Evolutionary conservation across 2,888 invertebrate genomes (phyloP).

Genomic region (Apoda limacodes): DNA sequence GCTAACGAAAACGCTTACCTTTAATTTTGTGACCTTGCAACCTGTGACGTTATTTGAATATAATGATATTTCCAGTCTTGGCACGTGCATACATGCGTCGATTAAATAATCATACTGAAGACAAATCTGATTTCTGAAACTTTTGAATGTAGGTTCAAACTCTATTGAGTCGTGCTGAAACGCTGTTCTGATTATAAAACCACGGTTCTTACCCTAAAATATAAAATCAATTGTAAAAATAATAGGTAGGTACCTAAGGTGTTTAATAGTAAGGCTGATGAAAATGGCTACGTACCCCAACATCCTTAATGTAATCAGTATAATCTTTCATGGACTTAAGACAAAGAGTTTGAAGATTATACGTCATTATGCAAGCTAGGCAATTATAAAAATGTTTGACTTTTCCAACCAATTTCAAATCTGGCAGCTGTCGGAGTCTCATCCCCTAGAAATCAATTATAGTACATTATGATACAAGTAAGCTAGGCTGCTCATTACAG

Average conservation of each 20-base stretch:
- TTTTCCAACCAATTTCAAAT: conserved; percentile 55
- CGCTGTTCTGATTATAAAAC: conserved; percentile 71
- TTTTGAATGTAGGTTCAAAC: conserved; percentile 80
- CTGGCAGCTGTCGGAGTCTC: conserved; percentile 75
- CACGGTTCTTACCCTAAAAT: conserved; percentile 73
- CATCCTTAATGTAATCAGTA: conserved; percentile 79
- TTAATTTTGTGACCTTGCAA: conserved; percentile 24
- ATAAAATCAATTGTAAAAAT: no score
- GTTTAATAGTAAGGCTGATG: no score
- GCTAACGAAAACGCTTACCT: no score
- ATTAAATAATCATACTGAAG: conserved; percentile 78
- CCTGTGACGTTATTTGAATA: conserved; percentile 70
- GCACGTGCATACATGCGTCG: conserved; percentile 75
- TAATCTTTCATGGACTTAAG: conserved; percentile 81
- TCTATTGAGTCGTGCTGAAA: conserved; percentile 69
- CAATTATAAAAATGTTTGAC: conserved; percentile 84
- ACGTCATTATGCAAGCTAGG: conserved; percentile 86
- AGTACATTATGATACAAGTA: conserved; percentile 4
- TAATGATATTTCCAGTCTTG: conserved; percentile 81
- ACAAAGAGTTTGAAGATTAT: conserved; percentile 83
- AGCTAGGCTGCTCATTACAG: neutral
- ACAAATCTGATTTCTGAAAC: conserved; percentile 76
- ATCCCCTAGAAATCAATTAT: conserved; percentile 62
- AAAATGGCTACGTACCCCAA: conserved; percentile 66
- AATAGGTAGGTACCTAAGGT: no score